These are phyloP conservation scores for Astyanax mexicanus DNA, from an alignment of 2,797 vertebrate species.

Conservation along the genomic window DNA sequence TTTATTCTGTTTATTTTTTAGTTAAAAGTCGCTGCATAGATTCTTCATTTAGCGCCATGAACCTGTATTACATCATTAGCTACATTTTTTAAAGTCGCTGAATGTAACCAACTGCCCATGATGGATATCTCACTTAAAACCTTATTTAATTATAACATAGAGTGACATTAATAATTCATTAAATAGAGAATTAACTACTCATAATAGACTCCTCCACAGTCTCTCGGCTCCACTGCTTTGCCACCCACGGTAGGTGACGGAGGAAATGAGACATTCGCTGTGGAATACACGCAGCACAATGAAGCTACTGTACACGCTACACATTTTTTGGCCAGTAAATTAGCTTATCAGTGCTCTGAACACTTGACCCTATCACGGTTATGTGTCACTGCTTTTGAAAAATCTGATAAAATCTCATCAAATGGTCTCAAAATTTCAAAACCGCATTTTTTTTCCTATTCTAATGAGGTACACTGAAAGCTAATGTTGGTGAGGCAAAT, in stretches of 20 bases:
- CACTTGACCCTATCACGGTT: slow-evolving; percentile 55
- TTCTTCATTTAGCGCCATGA: background rate
- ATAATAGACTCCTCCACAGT: slow-evolving; percentile 61
- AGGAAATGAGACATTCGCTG: slow-evolving; percentile 43
- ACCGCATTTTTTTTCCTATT: background rate
- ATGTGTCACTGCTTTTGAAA: slow-evolving; percentile 40
- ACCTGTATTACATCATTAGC: background rate
- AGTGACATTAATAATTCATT: slow-evolving; percentile 63
- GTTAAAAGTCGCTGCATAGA: no score
- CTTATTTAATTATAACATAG: slow-evolving; percentile 53
- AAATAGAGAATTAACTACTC: slow-evolving; percentile 57
- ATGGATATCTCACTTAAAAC: slow-evolving; percentile 42
- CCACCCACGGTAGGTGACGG: slow-evolving; percentile 49
- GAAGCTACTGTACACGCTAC: slow-evolving; percentile 66
- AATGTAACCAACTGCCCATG: slow-evolving; percentile 19
- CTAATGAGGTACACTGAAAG: background rate
- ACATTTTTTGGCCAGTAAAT: slow-evolving; percentile 57
- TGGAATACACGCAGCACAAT: slow-evolving; percentile 55
- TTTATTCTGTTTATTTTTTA: no score
- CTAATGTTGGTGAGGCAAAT: background rate
- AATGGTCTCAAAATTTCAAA: background rate
- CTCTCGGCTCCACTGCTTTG: slow-evolving; percentile 45
- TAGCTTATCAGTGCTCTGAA: slow-evolving; percentile 41
- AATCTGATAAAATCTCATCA: background rate
- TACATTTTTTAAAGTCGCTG: slow-evolving; percentile 3